Conservation (phyloP, 2,113 vertebrate genomes). For the Phalacrocorax carbo region DNA sequence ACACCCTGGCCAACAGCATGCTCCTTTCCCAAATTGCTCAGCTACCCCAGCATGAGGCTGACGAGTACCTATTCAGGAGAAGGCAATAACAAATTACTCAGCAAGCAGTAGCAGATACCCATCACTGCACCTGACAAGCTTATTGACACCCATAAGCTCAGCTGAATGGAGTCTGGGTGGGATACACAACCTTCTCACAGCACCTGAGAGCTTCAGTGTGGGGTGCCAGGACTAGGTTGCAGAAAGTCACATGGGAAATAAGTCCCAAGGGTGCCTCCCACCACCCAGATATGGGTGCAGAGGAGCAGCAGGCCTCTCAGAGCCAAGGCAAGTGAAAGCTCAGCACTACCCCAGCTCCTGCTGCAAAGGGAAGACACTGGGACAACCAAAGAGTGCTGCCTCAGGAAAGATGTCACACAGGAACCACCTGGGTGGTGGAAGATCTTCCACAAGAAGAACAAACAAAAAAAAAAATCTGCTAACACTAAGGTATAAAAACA, state of each 20-base stretch:
- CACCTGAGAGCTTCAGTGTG: fast-evolving
- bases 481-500: background rate
- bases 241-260: fast-evolving
- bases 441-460: background rate
- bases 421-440: fast-evolving
- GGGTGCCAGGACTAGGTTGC: too few species aligned
- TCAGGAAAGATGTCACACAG: background rate
- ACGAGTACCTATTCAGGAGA: background rate
- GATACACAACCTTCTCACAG: background rate
- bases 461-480: fast-evolving
- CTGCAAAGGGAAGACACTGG: too few species aligned
- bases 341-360: background rate
- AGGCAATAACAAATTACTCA: background rate
- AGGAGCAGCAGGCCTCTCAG: background rate
- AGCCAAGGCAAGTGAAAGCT: background rate
- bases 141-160: too few species aligned
- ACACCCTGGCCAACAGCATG: background rate
- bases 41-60: background rate
- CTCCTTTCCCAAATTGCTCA: background rate
- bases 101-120: background rate
- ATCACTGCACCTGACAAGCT: background rate
- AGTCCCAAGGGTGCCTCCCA: background rate
- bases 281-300: background rate
- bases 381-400: background rate
- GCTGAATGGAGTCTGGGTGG: background rate